Percentiles rank a stretch among this genome's conserved stretches.
Conservation (phyloP, 2,888 invertebrate genomes). For the Prionchulus punctatus region DNA sequence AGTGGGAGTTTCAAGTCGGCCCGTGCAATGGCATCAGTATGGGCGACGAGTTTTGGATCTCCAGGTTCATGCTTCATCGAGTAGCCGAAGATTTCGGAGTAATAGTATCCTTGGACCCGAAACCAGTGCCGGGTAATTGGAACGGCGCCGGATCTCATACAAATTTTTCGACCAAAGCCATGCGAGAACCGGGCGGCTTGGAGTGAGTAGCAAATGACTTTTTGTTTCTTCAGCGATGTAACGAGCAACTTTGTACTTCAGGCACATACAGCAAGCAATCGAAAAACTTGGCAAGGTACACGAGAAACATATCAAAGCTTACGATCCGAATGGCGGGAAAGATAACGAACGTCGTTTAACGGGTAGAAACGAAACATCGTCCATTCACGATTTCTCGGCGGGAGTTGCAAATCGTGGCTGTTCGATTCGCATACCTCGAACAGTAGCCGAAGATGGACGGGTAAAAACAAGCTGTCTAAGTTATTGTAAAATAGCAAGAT, state of each 20-base stretch:
- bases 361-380: conserved; percentile 86
- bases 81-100: conserved; percentile 42
- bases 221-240: background rate
- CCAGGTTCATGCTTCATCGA: conserved; percentile 38
- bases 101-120: conserved; percentile 38
- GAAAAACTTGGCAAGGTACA: conserved; percentile 81
- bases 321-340: conserved; percentile 84
- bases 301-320: conserved; percentile 78
- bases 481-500: background rate
- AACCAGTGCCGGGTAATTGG: conserved; percentile 53
- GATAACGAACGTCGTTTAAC: conserved; percentile 91
- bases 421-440: conserved; percentile 25
- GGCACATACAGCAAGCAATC: conserved; percentile 84
- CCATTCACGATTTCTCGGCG: conserved; percentile 78
- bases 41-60: conserved; percentile 41
- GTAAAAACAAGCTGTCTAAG: conserved; percentile 9
- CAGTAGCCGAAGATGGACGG: conserved; percentile 24
- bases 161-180: conserved; percentile 78
- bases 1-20: conserved; percentile 36
- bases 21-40: conserved; percentile 39
- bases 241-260: conserved; percentile 33
- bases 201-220: background rate
- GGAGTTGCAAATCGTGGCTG: conserved; percentile 26
- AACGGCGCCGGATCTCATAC: conserved; percentile 90
- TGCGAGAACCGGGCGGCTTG: conserved; percentile 64